Percentiles rank a stretch among this genome's conserved stretches.
These are phyloP conservation scores for Ditula angustiorana DNA, from an alignment of 2,888 invertebrate species.

Conservation along the genomic window DNA sequence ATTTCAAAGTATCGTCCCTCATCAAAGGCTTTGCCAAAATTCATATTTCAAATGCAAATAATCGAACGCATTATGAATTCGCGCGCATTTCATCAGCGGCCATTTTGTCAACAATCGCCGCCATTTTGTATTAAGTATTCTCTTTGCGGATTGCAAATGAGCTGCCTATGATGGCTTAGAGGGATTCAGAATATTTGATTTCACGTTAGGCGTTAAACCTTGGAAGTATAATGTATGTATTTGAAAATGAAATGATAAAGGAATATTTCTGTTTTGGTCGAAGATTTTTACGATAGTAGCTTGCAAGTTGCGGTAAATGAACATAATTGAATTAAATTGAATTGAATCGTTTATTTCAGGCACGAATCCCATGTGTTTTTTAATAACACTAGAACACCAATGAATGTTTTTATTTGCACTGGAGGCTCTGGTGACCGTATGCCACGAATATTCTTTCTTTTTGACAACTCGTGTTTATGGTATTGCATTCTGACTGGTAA, in stretches of 20 bases:
- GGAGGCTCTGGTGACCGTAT: no score
- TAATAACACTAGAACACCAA: no score
- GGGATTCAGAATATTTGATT: constrained; percentile 17
- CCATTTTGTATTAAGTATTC: constrained; percentile 23
- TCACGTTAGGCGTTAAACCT: not conserved
- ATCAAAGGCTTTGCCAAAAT: not conserved
- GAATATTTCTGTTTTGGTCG: not conserved
- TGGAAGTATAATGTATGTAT: no score
- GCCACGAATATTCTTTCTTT: no score
- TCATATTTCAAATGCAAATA: constrained; percentile 1
- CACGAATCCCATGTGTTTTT: no score
- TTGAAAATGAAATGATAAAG: no score
- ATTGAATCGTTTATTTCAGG: no score
- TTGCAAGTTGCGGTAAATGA: no score
- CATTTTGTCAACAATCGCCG: constrained; percentile 5
- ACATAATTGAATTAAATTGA: no score
- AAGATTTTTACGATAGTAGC: not conserved
- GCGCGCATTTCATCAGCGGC: not conserved
- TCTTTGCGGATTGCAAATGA: constrained; percentile 21
- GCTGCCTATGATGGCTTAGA: constrained; percentile 5
- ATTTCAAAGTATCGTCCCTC: not conserved
- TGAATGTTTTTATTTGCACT: no score
- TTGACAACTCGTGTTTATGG: no score
- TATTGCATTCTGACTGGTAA: no score
- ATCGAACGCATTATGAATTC: constrained; percentile 6